Evolutionary conservation across 2,797 vertebrate genomes (phyloP).

Genomic region (Hypotaenidia philippensis): DNA sequence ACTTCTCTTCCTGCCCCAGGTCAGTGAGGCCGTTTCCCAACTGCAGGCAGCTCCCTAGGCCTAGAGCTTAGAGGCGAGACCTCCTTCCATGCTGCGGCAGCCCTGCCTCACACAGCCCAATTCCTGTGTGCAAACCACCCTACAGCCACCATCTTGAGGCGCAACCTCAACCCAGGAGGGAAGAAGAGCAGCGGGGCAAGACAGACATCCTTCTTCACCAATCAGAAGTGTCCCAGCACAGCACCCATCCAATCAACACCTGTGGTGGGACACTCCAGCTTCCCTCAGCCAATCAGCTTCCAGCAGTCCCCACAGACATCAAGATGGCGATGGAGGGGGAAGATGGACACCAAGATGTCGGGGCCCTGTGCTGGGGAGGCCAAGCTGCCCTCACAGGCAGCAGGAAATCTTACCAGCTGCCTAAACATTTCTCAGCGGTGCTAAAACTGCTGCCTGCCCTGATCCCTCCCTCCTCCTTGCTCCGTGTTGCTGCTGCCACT

Average conservation of each 20-base stretch:
- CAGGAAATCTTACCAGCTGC: fast-evolving
- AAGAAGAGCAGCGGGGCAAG: not conserved
- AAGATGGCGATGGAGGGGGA: not conserved
- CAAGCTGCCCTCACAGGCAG: not conserved
- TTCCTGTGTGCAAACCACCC: not conserved
- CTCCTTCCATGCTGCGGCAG: no score
- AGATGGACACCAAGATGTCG: fast-evolving
- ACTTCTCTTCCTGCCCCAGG: not conserved
- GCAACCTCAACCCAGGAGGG: fast-evolving
- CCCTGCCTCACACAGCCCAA: not conserved
- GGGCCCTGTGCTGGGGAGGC: not conserved
- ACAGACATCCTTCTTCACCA: not conserved
- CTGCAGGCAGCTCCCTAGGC: not conserved
- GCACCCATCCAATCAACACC: not conserved
- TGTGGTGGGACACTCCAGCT: fast-evolving
- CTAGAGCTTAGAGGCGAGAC: not conserved
- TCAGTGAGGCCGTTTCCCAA: no score
- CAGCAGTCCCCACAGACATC: not conserved
- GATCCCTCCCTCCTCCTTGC: fast-evolving
- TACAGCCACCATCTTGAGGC: not conserved
- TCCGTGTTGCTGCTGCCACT: fast-evolving
- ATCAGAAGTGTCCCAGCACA: not conserved
- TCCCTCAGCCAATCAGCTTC: not conserved
- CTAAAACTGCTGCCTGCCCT: not conserved
- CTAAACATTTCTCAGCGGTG: fast-evolving